Evolutionary conservation across 1,140 invertebrate genomes (phyloP).

Genomic region (Rhynchophorus ferrugineus): DNA sequence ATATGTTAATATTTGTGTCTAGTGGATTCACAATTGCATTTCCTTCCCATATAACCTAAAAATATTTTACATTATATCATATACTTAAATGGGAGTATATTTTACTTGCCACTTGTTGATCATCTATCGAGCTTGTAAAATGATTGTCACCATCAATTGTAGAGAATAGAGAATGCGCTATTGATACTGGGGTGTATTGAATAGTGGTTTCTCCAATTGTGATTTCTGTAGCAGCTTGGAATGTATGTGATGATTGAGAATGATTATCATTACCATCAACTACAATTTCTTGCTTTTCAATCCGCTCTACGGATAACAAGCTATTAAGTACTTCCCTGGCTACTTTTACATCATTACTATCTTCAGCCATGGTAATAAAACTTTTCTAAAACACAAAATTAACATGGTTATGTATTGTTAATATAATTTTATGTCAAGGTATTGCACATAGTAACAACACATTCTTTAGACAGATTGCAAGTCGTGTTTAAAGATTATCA

Average conservation of each 20-base stretch:
- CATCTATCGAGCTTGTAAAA: conserved; percentile 35
- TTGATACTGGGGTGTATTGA: conserved; percentile 49
- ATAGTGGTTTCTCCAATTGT: conserved; percentile 46
- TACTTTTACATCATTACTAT: conserved; percentile 53
- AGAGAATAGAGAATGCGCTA: conserved; percentile 37
- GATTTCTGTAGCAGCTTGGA: conserved; percentile 38
- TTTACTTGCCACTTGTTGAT: conserved; percentile 35
- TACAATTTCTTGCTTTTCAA: conserved; percentile 49
- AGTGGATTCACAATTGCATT: conserved; percentile 50
- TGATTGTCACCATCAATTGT: conserved; percentile 34
- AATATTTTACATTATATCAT: conserved; percentile 7
- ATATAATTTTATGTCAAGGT: too few relatives aligned
- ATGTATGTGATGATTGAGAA: conserved; percentile 28
- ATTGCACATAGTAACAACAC: too few relatives aligned
- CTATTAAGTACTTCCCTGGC: conserved; percentile 58
- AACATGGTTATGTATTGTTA: too few relatives aligned
- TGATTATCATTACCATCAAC: conserved; percentile 33
- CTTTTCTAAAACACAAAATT: too few relatives aligned
- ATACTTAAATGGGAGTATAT: not conserved
- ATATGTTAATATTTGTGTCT: conserved; percentile 32
- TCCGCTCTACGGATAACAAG: conserved; percentile 52
- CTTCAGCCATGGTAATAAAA: conserved; percentile 34
- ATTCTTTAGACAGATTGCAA: too few relatives aligned
- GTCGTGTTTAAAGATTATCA: too few relatives aligned
- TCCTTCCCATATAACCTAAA: conserved; percentile 54